Evolutionary conservation across 2,113 vertebrate species (phyloP).

Genomic region (Himantopus leucocephalus): DNA sequence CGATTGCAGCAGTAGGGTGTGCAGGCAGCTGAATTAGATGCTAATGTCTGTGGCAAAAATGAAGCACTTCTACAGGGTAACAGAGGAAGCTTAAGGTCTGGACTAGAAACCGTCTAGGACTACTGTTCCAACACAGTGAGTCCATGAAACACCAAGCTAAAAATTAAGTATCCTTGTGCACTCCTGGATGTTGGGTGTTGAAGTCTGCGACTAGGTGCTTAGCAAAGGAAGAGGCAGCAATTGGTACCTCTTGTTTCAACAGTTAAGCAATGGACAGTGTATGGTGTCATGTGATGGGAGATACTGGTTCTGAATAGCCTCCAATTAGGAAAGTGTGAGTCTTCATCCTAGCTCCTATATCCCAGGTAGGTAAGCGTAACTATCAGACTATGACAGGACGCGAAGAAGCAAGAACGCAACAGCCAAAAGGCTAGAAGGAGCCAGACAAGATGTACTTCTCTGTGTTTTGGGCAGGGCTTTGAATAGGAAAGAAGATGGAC

Average conservation of each 20-base stretch:
- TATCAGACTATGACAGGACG: not conserved
- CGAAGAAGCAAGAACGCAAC: not conserved
- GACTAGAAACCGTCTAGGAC: not conserved
- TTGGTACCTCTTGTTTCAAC: not conserved
- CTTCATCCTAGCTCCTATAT: not conserved
- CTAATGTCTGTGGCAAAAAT: not conserved
- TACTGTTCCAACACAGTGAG: not conserved
- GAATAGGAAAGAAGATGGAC: not conserved
- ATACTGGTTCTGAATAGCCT: not conserved
- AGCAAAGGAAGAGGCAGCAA: not conserved
- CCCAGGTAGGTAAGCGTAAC: not conserved
- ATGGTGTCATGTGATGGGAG: fast-evolving
- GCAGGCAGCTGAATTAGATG: not conserved
- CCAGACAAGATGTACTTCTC: not conserved
- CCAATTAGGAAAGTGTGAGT: not conserved
- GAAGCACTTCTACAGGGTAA: not conserved
- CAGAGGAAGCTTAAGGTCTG: not conserved
- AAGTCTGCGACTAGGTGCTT: not conserved
- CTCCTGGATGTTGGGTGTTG: not conserved
- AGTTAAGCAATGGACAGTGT: not conserved
- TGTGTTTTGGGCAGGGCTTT: not conserved
- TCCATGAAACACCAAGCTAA: not conserved
- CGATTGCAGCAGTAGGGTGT: not conserved
- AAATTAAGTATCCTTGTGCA: not conserved
- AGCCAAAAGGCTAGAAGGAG: not conserved